These are phyloP conservation scores for Tromatobia lineatoria DNA, from an alignment of 2,888 invertebrate genomes.

Conservation along the genomic window DNA sequence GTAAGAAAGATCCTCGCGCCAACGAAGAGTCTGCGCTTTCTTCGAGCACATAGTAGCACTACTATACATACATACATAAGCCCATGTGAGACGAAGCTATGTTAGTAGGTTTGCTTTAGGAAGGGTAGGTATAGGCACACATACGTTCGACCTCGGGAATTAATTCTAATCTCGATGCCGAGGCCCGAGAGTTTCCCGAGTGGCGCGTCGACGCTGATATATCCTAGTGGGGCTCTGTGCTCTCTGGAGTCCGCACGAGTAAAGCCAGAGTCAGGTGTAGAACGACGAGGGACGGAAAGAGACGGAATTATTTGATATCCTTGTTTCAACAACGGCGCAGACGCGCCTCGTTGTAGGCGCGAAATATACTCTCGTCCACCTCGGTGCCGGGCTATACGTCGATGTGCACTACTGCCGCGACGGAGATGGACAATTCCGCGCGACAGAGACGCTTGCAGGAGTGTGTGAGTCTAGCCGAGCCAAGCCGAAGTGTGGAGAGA, in stretches of 20 bases:
- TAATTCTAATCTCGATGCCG: slow-evolving; percentile 70
- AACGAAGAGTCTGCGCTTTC: slow-evolving; percentile 34
- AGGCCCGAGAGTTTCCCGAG: slow-evolving; percentile 67
- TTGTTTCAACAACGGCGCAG: slow-evolving; percentile 66
- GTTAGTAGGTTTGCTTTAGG: slow-evolving; percentile 7
- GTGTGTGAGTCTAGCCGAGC: slow-evolving; percentile 48
- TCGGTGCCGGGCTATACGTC: slow-evolving; percentile 48
- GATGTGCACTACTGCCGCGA: slow-evolving; percentile 50
- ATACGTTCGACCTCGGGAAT: slow-evolving; percentile 66
- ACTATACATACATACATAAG: neutral
- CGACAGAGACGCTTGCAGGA: slow-evolving; percentile 30
- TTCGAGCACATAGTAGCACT: neutral
- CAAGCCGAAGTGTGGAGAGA: slow-evolving; percentile 42
- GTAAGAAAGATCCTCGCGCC: slow-evolving; percentile 48
- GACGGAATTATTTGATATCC: slow-evolving; percentile 62
- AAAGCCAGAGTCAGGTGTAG: slow-evolving; percentile 57
- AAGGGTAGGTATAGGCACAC: slow-evolving; percentile 29
- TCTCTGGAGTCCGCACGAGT: slow-evolving; percentile 60
- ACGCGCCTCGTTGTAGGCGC: slow-evolving; percentile 67
- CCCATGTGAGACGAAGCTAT: neutral
- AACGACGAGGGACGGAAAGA: slow-evolving; percentile 52
- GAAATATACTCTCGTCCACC: slow-evolving; percentile 68
- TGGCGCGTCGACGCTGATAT: slow-evolving; percentile 68
- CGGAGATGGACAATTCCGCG: slow-evolving; percentile 29
- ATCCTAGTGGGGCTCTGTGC: slow-evolving; percentile 49